These are phyloP conservation scores for Vulpes lagopus DNA, from an alignment of 2,113 vertebrate genomes.

Conservation along the genomic window DNA sequence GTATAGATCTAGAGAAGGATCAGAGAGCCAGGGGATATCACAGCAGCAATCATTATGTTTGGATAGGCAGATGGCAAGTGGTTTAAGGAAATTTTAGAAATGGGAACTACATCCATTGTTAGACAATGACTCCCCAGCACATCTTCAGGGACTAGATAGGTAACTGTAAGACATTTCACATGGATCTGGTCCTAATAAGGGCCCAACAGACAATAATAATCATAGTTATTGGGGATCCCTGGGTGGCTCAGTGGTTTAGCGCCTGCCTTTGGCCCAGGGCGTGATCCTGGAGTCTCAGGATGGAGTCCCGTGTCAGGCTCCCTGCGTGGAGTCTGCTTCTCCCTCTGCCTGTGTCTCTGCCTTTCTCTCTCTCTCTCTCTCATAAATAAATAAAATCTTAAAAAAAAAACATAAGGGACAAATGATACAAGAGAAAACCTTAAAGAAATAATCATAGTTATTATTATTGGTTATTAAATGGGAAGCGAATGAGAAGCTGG, in stretches of 20 bases:
- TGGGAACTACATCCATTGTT: background rate
- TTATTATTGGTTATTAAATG: background rate
- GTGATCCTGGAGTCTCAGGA: too few species aligned
- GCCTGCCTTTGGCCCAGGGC: too few species aligned
- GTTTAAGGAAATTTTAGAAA: background rate
- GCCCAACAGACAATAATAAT: background rate
- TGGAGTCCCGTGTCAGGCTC: too few species aligned
- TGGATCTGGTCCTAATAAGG: background rate
- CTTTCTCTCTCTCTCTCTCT: too few species aligned
- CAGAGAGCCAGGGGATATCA: background rate
- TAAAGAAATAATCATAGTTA: background rate
- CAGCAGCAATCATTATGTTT: background rate
- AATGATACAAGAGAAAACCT: too few species aligned
- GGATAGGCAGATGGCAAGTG: too few species aligned
- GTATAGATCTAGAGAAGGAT: background rate
- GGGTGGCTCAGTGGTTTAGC: too few species aligned
- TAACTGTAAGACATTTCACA: background rate
- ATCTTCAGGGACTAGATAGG: background rate
- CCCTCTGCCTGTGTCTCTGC: too few species aligned
- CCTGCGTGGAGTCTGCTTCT: too few species aligned
- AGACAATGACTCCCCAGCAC: background rate
- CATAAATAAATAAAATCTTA: too few species aligned
- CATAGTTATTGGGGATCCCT: too few species aligned
- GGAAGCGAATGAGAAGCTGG: background rate
- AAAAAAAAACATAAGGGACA: too few species aligned